Evolutionary conservation across 2,888 invertebrate genomes (phyloP).

Genomic region (Tipula confusa): DNA sequence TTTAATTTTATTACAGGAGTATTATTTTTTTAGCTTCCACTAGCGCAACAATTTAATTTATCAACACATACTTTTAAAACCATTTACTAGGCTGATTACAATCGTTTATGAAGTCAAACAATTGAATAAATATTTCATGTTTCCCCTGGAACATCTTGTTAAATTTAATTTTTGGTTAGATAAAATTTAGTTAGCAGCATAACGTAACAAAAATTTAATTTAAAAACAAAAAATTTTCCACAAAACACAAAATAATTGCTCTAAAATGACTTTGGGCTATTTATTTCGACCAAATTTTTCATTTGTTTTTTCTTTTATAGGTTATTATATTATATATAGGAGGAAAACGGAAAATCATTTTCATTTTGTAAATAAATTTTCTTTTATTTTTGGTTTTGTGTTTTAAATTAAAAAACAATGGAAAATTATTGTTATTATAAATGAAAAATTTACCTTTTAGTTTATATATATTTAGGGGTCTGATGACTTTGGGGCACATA

Average conservation of each 20-base stretch:
- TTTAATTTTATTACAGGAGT: no score
- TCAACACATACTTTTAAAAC: no score
- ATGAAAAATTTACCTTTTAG: neutral
- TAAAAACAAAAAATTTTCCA: neutral
- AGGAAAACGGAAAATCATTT: neutral
- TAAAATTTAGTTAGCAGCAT: neutral
- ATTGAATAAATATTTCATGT: neutral
- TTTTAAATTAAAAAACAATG: neutral
- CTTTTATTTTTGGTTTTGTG: neutral
- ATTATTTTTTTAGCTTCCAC: no score
- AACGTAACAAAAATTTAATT: neutral
- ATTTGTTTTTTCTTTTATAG: neutral
- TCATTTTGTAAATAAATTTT: neutral
- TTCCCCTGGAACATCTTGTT: neutral
- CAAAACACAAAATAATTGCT: neutral
- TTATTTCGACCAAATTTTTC: constrained; percentile 16
- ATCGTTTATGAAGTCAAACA: neutral
- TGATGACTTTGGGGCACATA: neutral
- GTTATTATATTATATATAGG: neutral
- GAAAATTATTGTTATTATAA: neutral
- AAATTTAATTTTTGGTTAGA: neutral
- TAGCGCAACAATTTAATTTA: no score
- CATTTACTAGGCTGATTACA: neutral
- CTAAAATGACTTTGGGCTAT: neutral
- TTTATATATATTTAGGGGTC: neutral